Conservation (phyloP, 2,113 vertebrate genomes). For the Polypterus bichir region DNA sequence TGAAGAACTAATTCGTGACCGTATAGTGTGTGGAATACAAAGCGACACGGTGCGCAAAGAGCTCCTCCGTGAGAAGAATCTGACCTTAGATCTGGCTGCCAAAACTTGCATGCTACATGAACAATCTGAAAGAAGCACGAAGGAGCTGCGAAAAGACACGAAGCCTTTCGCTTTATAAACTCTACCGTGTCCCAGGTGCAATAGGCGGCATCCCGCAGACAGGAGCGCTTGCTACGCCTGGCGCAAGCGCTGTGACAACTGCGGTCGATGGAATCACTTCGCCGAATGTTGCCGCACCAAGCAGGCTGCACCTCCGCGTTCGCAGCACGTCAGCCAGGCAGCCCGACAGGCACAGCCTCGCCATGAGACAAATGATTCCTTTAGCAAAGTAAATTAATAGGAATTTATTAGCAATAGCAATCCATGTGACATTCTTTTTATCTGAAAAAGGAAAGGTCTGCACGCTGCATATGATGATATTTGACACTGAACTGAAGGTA, state of each 20-base stretch:
- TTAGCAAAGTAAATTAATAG: too few species aligned
- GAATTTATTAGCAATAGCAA: too few species aligned
- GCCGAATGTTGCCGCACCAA: conserved; percentile 2
- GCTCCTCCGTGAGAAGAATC: conserved; percentile 7
- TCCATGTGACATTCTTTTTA: too few species aligned
- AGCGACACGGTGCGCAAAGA: conserved; percentile 5
- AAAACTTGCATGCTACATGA: conserved; percentile 8
- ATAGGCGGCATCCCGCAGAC: conserved; percentile 5
- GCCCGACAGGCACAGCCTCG: too few species aligned
- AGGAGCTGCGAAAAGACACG: conserved; percentile 7
- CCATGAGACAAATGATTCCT: too few species aligned
- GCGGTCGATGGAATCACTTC: conserved; percentile 5
- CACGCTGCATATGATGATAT: too few species aligned
- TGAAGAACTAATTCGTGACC: conserved; percentile 6
- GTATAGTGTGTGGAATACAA: conserved; percentile 11
- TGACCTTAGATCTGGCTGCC: conserved; percentile 2
- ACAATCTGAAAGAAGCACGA: conserved; percentile 7
- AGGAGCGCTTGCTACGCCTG: conserved; percentile 7
- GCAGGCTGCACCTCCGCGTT: too few species aligned
- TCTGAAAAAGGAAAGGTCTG: too few species aligned
- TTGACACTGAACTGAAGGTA: too few species aligned
- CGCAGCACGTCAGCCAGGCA: too few species aligned
- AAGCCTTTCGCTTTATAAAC: conserved; percentile 9
- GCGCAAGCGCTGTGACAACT: conserved; percentile 8
- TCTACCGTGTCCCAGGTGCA: conserved; percentile 7